Base-by-base conservation (phyloP, 2,113 vertebrate species). In the Uropsilus gracilis region DNA sequence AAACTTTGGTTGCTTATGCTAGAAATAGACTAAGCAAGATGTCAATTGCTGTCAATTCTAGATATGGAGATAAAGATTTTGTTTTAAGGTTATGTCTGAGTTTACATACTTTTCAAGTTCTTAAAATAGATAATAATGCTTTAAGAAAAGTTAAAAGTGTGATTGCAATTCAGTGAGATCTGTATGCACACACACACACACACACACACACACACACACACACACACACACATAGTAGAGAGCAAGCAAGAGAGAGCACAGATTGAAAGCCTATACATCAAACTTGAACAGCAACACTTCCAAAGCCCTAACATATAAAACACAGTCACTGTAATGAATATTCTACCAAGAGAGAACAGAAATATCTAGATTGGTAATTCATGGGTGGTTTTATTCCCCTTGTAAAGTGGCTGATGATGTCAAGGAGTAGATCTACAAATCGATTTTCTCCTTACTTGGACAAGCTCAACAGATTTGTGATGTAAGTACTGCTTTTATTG, bases 1-100 rank as follows among this genome's bases (percentile, higher is more conserved):
- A 84, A 50, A 63, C 34, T 37, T 78, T 37, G 12, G 17, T 37
- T 30, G 1, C 17, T 75, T 44, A 44, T 8, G 69, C 69, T 75
- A 75, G 17, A 46, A 92, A 93, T n/a, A 72, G 32, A 76, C 59
- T 59, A 92, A 94, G 26, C n/a, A 92, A 87, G 92, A 75, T 64
- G 13, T 59, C 16, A 63, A 59, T 4, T 9, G 24, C 16, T 66
- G 12, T 20, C 48, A 89, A 80, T 84, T 89, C n/a, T 84, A 44
- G 20, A 28, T 37, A 83, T 18, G 22, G 39, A 4, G 42, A 80
- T 61, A 44, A 69, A 75, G 32, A 20, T 39, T n/a, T 55, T 66
- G 28, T 87, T 48, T 59, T 37, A 18, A 57, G 42, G 6, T 57
- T 42, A n/a, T 42, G 4, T 53, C 71, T 76, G 61, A 83, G 50